A percentile compares a stretch with the other conserved stretches of the same genome.
Conservation (phyloP, 2,797 vertebrate genomes). For the Acipenser transmontanus region DNA sequence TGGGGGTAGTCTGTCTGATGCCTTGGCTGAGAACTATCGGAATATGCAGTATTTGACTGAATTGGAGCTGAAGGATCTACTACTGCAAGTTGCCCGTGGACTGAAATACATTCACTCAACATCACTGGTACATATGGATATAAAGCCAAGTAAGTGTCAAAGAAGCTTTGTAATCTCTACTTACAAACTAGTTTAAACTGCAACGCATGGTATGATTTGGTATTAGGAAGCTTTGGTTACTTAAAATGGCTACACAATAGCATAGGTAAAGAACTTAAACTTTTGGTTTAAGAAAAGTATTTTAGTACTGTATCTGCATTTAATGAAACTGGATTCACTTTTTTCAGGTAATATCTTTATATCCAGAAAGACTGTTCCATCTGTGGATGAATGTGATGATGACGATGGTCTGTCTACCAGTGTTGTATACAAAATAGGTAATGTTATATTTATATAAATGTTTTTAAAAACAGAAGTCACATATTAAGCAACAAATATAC, state of each 20-base stretch:
- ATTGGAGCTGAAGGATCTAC: slow-evolving; percentile 84
- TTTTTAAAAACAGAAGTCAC: too few species aligned
- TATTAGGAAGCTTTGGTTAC: too few species aligned
- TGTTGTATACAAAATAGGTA: slow-evolving; percentile 92
- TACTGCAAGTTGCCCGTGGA: slow-evolving; percentile 86
- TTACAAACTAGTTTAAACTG: too few species aligned
- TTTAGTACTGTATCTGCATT: too few species aligned
- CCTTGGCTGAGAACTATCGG: slow-evolving; percentile 82
- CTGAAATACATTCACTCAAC: slow-evolving; percentile 94
- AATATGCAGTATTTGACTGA: slow-evolving; percentile 77
- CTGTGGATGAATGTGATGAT: slow-evolving; percentile 83
- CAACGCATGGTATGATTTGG: too few species aligned
- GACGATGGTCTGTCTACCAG: slow-evolving; percentile 74
- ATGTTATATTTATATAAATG: not conserved
- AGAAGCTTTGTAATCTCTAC: too few species aligned
- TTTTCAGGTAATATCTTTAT: slow-evolving; percentile 92
- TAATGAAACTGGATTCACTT: not conserved
- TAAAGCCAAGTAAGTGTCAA: slow-evolving; percentile 88
- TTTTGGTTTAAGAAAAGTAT: too few species aligned
- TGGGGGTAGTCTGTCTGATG: slow-evolving; percentile 89
- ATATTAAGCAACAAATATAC: too few species aligned
- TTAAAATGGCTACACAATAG: too few species aligned
- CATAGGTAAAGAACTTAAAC: too few species aligned
- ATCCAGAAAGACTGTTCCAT: slow-evolving; percentile 71
- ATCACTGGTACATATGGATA: slow-evolving; percentile 96